phyloP scores from a whole-genome alignment of 2,888 invertebrate genomes.

The Dione juno region DNA sequence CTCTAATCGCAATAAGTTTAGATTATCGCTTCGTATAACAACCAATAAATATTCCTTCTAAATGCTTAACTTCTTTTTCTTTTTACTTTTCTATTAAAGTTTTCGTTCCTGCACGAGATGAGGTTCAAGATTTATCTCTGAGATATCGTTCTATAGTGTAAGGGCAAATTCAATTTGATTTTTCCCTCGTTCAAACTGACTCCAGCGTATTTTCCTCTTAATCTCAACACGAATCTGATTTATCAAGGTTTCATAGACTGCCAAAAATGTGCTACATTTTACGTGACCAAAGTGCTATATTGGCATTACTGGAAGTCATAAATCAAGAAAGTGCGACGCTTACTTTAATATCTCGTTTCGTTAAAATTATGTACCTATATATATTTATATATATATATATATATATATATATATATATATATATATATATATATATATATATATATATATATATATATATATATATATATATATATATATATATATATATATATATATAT shows the following conservation, averaged over 20 bases:
- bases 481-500: background rate
- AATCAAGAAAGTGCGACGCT: constrained; percentile 3
- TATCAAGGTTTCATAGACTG: constrained; percentile 23
- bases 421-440: background rate
- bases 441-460: background rate
- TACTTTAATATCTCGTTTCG: background rate
- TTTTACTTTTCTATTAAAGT: constrained; percentile 22
- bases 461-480: background rate
- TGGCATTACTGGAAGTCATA: constrained; percentile 6
- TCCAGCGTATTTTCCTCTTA: constrained; percentile 26
- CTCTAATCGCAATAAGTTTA: background rate
- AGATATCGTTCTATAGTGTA: constrained; percentile 26
- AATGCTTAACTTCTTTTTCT: constrained; percentile 8
- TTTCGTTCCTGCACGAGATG: constrained; percentile 28
- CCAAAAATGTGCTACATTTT: constrained; percentile 6
- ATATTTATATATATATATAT: background rate
- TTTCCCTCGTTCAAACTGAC: constrained; percentile 27
- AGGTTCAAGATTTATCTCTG: constrained; percentile 27
- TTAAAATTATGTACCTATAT: background rate
- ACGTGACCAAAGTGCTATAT: constrained; percentile 9
- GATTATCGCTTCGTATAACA: background rate
- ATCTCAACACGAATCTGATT: constrained; percentile 31
- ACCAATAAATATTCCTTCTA: background rate
- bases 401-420: background rate
- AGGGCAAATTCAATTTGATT: constrained; percentile 32